Base-by-base conservation (phyloP, 2,797 vertebrate species). In the Helicolenus hilgendorfi region DNA sequence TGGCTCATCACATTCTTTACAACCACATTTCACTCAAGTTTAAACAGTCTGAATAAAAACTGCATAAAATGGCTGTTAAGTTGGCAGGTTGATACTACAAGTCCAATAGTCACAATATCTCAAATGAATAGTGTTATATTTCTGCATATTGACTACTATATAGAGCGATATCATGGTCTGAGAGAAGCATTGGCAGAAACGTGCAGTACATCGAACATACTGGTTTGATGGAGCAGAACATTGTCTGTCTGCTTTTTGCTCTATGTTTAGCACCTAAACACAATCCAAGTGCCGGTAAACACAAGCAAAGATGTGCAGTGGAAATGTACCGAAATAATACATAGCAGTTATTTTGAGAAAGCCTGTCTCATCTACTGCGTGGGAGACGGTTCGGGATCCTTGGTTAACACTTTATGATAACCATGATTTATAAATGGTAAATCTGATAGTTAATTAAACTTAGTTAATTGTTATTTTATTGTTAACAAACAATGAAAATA, bases 1-100 rank as follows among this genome's bases (percentile, higher is more conserved):
- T 49, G 38, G 35, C 72, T 72, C 33, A 38, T 78, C 31, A 22
- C 13, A 22, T 75, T 62, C 67, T 70, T 80, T 72, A 69, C 55
- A 49, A 58, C 33, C 31, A 29, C 33, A 62, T 64, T 79, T 72
- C 69, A 38, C 45, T 63, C n/a, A 69, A 22, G 49, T 64, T 81
- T 68, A 65, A 82, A 71, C 27, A 60, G 26, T 15, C 35, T 67
- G 63, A 22, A 63, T 36, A 11, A 68, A 53, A 74, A 13, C 45
- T 14, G 56, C 41, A 85, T 15, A 41, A 55, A 77, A 65, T 14
- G 55, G 56, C 0, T 75, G n/a, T 72, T 35, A 68, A 55, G 22
- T 11, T 63, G 36, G 56, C 75, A 62, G 60, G 73, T 82, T 36
- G 35, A 53, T n/a, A 81, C 11, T 2, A 55, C 11, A 81, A 59